Conservation (phyloP, 1,140 invertebrate species). For the Drosophila santomea region DNA sequence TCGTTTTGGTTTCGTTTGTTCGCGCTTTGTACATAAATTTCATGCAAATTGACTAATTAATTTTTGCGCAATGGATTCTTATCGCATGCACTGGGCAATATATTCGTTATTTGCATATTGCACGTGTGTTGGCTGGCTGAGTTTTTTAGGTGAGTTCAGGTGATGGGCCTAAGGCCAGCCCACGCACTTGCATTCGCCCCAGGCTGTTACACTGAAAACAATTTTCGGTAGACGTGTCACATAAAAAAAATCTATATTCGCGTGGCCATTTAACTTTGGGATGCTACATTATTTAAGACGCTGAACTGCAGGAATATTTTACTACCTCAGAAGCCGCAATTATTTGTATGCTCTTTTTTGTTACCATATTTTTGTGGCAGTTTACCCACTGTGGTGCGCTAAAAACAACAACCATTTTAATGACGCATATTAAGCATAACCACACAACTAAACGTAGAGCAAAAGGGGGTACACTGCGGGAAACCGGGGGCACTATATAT, state of each 20-base stretch:
- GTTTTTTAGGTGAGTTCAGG: slow-evolving; percentile 5
- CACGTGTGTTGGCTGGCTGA: slow-evolving; percentile 28
- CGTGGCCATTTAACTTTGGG: no score
- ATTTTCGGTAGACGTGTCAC: no score
- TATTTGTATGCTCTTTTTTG: no score
- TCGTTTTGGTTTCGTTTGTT: slow-evolving; percentile 72
- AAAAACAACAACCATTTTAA: slow-evolving; percentile 74
- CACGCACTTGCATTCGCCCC: slow-evolving; percentile 28
- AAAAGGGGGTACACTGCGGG: slow-evolving; percentile 12
- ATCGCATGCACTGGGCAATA: slow-evolving; percentile 69
- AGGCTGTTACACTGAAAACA: neutral
- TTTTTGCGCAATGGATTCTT: slow-evolving; percentile 81
- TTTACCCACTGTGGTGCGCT: neutral
- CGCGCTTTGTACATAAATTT: slow-evolving; percentile 83
- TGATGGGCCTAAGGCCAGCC: slow-evolving; percentile 12
- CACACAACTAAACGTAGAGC: slow-evolving; percentile 60
- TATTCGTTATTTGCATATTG: slow-evolving; percentile 69
- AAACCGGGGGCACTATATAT: neutral
- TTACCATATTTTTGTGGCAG: neutral
- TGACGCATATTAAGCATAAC: slow-evolving; percentile 82
- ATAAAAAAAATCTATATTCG: neutral
- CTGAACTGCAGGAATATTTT: no score
- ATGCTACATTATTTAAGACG: no score
- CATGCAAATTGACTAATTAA: slow-evolving; percentile 83
- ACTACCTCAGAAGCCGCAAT: no score